These are phyloP conservation scores for Danio tinwini DNA, from an alignment of 2,797 vertebrate genomes.

Conservation along the genomic window DNA sequence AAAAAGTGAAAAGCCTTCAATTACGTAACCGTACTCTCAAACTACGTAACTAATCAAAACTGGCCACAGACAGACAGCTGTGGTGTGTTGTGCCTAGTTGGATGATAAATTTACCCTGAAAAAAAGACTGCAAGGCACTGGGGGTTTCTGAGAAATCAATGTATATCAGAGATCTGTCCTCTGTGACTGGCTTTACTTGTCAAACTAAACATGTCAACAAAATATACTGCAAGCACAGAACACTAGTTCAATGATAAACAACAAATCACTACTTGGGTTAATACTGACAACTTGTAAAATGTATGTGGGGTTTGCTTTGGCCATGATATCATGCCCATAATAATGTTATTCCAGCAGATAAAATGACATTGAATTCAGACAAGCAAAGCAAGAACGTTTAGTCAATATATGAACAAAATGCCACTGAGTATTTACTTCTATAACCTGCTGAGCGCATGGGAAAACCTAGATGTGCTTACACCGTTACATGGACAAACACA, in stretches of 20 bases:
- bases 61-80: not conserved
- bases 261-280: conserved; percentile 12
- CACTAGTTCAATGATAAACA: conserved; percentile 24
- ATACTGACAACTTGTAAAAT: conserved; percentile 26
- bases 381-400: conserved; percentile 7
- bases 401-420: not conserved
- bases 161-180: not conserved
- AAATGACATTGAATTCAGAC: conserved; percentile 13
- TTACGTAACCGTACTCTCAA: no score
- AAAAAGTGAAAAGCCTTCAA: not conserved
- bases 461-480: not conserved
- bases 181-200: conserved; percentile 8
- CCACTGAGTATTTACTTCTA: not conserved
- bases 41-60: no score
- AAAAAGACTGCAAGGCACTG: conserved; percentile 43
- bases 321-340: conserved; percentile 11
- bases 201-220: conserved; percentile 29
- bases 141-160: conserved; percentile 31
- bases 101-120: conserved; percentile 26
- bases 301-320: conserved; percentile 43
- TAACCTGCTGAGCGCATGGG: not conserved
- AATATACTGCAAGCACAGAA: not conserved
- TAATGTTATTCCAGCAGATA: not conserved
- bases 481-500: not conserved
- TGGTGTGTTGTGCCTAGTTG: conserved; percentile 23